A percentile compares a stretch with the other conserved stretches of the same genome.
Evolutionary conservation across 2,888 invertebrate genomes (phyloP).

Genomic region (Pseudoips prasinana): DNA sequence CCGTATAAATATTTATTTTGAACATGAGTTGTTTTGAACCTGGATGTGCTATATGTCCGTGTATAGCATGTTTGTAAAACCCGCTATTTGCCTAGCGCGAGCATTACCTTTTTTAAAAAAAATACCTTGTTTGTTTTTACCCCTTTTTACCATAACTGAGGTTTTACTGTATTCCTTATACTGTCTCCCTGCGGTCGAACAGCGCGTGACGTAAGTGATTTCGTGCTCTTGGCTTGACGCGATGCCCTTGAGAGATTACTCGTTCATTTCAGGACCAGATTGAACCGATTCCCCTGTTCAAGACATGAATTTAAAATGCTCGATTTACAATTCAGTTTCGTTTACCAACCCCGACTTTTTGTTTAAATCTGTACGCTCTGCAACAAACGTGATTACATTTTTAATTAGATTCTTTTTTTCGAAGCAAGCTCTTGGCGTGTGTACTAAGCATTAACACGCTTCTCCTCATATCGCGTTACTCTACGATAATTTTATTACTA

Average conservation of each 20-base stretch:
- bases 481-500: conserved; percentile 54
- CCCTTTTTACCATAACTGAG: no score
- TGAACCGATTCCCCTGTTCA: conserved; percentile 45
- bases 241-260: conserved; percentile 52
- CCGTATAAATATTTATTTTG: no score
- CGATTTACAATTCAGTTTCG: conserved; percentile 45
- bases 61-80: no score
- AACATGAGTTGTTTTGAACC: no score
- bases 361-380: conserved; percentile 35
- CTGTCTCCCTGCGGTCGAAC: conserved; percentile 20
- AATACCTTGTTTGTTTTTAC: no score
- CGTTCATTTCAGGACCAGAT: conserved; percentile 48
- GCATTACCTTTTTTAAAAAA: no score
- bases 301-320: conserved; percentile 54
- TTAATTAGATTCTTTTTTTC: conserved; percentile 43
- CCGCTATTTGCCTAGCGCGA: no score
- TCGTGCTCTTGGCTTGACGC: conserved; percentile 42
- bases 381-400: conserved; percentile 46
- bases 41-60: no score
- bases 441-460: conserved; percentile 50
- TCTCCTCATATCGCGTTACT: conserved; percentile 40
- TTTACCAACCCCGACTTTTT: conserved; percentile 35
- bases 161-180: no score
- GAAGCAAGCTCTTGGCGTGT: conserved; percentile 45
- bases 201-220: conserved; percentile 47